Conservation (phyloP, 2,113 vertebrate genomes). For the Albula goreensis region DNA sequence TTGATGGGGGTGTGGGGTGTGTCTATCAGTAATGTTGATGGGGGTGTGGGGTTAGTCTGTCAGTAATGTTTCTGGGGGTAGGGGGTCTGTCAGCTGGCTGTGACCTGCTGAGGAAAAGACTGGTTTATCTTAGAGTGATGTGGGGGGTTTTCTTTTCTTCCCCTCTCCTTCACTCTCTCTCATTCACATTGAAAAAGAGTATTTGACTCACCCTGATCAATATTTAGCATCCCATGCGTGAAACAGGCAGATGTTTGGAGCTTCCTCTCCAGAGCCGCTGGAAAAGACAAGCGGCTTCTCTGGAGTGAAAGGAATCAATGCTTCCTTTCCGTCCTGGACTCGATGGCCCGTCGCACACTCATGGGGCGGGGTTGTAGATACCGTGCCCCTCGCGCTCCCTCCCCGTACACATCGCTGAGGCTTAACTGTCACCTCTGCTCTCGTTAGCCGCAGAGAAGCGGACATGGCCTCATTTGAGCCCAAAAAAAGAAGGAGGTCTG, state of each 20-base stretch:
- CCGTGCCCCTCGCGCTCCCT: conserved; percentile 46
- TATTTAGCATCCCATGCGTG: conserved; percentile 94
- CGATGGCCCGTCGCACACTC: conserved; percentile 49
- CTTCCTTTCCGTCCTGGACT: conserved; percentile 64
- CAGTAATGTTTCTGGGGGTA: too few species aligned
- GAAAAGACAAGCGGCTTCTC: conserved; percentile 65
- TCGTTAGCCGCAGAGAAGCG: conserved; percentile 51
- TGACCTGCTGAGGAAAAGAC: conserved; percentile 61
- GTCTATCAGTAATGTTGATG: too few species aligned
- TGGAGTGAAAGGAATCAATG: conserved; percentile 85
- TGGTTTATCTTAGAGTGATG: conserved; percentile 64
- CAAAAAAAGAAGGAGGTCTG: conserved; percentile 60
- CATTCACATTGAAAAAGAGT: conserved; percentile 59
- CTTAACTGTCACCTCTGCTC: conserved; percentile 42
- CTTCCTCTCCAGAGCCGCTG: conserved; percentile 77
- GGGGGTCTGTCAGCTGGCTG: conserved; percentile 38
- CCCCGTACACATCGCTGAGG: conserved; percentile 48
- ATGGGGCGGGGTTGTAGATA: conserved; percentile 52
- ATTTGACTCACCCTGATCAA: conserved; percentile 86
- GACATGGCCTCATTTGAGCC: conserved; percentile 62
- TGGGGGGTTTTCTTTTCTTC: conserved; percentile 44
- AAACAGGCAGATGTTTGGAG: conserved; percentile 94
- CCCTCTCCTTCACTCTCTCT: background rate
- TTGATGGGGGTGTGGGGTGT: too few species aligned
- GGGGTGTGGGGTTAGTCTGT: too few species aligned